These are phyloP conservation scores for Blastobasis adustella DNA, from an alignment of 2,888 invertebrate species.

Conservation along the genomic window DNA sequence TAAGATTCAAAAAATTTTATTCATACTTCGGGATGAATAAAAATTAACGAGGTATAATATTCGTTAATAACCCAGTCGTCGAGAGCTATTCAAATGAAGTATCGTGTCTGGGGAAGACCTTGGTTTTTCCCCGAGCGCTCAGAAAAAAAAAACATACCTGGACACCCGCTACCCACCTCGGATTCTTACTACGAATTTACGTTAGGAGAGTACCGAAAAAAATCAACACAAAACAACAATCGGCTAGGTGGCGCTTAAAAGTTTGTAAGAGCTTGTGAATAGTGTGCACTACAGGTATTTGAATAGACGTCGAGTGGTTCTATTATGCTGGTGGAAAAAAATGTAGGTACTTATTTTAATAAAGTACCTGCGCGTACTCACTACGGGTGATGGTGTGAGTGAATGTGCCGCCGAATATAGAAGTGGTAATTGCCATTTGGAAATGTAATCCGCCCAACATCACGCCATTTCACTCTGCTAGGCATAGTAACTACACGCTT, in stretches of 20 bases:
- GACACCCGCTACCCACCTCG: constrained; percentile 33
- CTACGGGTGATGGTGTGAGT: too few species aligned
- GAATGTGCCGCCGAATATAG: too few species aligned
- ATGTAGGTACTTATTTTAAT: neutral
- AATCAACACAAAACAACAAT: constrained; percentile 43
- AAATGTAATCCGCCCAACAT: too few species aligned
- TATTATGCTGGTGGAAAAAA: constrained; percentile 15
- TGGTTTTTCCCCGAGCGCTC: constrained; percentile 11
- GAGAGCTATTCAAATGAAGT: neutral
- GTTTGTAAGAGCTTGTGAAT: constrained; percentile 40
- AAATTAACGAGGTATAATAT: neutral
- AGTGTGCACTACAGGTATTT: constrained; percentile 32
- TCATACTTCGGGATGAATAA: neutral
- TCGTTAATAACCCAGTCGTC: too few species aligned
- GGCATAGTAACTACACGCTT: too few species aligned
- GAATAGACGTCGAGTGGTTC: constrained; percentile 25
- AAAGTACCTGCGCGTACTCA: neutral
- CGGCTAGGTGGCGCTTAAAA: constrained; percentile 57
- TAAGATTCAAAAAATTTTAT: too few species aligned
- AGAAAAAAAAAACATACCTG: constrained; percentile 49
- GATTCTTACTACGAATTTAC: constrained; percentile 58
- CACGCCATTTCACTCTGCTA: too few species aligned
- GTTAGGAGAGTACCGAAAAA: constrained; percentile 30
- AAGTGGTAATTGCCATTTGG: too few species aligned
- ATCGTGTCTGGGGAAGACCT: constrained; percentile 46